Evolutionary conservation across 2,888 invertebrate species (phyloP), one percentile per base, ranked within the genome.

Genomic region (Plebejus anna): DNA sequence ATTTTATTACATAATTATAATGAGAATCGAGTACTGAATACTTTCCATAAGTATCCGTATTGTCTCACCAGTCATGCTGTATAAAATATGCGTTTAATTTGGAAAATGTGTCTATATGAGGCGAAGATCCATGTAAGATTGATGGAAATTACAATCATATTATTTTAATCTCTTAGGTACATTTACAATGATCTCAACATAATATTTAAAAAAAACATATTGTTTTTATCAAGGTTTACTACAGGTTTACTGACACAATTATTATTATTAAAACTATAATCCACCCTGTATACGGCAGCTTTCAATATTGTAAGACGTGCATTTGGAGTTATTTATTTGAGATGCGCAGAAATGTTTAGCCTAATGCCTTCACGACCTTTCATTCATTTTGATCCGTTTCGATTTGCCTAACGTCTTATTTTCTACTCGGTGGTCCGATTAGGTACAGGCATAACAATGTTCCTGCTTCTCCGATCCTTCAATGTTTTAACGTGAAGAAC

Each of bases 401-500:
- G 90, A 93, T 92, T 91, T 90, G 89, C 87, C 86, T 86, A 87
- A 89, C 85, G 87, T 90, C 91, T 91, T 91, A 91, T 92, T 92
- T 91, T 86, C 90, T 86, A 87, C 89, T 81, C 82, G 93, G 92
- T 91, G 93, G 92, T 92, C 92, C 84, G 79, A 79, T 82, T 80
- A 77, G 79, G 80, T 78, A 80, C 80, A 80, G 78, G 57, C 70
- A 70, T 16, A 36, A 75, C 28, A 66, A 70, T 70, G 11, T 22
- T 61, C 5, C n/a, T 61, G 28, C 11, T 28, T 61, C 47, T 47
- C 47, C 22, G 28, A 55, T 4, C 4, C 51, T 13, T 51, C 0
- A 51, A 51, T 0, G 51, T 51, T 51, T 51, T 51, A 3, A 11
- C 51, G 13, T 51, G 51, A 51, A 51, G 55, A 55, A 55, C 47